Percentiles rank a stretch among this genome's conserved stretches.
phyloP scores from a whole-genome alignment of 2,888 invertebrate genomes.

The Junonia oenone region DNA sequence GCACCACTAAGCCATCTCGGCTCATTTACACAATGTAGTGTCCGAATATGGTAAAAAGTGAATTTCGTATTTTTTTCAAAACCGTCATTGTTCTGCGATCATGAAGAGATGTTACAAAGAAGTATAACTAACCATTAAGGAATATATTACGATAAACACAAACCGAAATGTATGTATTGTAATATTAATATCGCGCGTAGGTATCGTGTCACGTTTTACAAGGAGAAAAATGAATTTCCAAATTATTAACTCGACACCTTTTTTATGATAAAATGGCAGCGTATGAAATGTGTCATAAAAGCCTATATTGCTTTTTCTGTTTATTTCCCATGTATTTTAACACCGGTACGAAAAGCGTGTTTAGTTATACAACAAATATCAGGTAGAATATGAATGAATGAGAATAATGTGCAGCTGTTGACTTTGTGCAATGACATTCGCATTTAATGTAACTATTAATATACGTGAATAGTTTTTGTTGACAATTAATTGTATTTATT shows the following conservation, averaged over 20 bases:
- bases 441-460: neutral
- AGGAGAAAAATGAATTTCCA: slow-evolving; percentile 5
- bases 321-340: slow-evolving; percentile 11
- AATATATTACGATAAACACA: neutral
- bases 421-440: neutral
- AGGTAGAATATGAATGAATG: neutral
- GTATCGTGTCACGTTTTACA: neutral
- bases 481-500: too few species aligned
- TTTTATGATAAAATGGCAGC: slow-evolving; percentile 15
- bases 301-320: slow-evolving; percentile 10
- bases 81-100: too few species aligned
- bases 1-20: too few species aligned
- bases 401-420: neutral
- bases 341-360: neutral
- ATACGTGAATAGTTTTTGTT: too few species aligned
- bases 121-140: neutral
- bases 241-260: slow-evolving; percentile 13
- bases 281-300: slow-evolving; percentile 16
- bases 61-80: too few species aligned
- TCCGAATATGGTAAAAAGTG: too few species aligned
- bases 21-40: too few species aligned
- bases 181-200: neutral
- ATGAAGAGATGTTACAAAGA: neutral
- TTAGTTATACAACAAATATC: slow-evolving; percentile 3
- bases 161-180: neutral